A percentile compares a stretch with the other conserved stretches of the same genome.
Evolutionary conservation across 2,797 vertebrate species (phyloP).

Genomic region (Limosa lapponica): DNA sequence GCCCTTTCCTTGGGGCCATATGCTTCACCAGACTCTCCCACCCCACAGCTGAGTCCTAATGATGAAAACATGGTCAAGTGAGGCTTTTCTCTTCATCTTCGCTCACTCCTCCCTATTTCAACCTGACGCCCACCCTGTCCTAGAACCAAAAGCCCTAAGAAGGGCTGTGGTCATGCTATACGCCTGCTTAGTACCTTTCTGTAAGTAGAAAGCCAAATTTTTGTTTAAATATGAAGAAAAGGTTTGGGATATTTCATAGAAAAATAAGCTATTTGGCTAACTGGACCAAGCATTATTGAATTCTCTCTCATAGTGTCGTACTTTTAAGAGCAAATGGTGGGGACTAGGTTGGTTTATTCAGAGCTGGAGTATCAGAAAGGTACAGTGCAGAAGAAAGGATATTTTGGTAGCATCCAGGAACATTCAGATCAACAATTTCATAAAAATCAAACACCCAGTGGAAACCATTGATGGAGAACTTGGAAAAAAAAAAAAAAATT

Average conservation of each 20-base stretch:
- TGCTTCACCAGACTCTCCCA: background rate
- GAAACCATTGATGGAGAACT: background rate
- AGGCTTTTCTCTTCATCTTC: background rate
- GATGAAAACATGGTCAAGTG: background rate
- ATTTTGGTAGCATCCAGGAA: background rate
- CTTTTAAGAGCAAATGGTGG: background rate
- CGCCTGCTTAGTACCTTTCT: background rate
- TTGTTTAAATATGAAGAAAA: background rate
- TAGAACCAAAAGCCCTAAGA: background rate
- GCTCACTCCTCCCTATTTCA: background rate
- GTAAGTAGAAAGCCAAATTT: background rate
- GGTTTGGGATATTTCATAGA: background rate
- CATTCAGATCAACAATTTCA: background rate
- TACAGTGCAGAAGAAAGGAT: background rate
- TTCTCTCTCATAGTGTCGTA: background rate
- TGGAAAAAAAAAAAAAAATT: background rate
- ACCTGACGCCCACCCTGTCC: accelerated
- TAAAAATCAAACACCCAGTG: background rate
- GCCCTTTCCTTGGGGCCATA: accelerated
- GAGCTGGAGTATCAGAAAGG: background rate
- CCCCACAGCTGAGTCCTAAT: accelerated
- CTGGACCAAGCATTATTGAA: background rate
- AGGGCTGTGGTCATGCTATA: background rate
- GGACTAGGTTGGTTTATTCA: background rate
- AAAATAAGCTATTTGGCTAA: background rate